Evolutionary conservation across 2,797 vertebrate species (phyloP).

Genomic region (Rhinophrynus dorsalis): DNA sequence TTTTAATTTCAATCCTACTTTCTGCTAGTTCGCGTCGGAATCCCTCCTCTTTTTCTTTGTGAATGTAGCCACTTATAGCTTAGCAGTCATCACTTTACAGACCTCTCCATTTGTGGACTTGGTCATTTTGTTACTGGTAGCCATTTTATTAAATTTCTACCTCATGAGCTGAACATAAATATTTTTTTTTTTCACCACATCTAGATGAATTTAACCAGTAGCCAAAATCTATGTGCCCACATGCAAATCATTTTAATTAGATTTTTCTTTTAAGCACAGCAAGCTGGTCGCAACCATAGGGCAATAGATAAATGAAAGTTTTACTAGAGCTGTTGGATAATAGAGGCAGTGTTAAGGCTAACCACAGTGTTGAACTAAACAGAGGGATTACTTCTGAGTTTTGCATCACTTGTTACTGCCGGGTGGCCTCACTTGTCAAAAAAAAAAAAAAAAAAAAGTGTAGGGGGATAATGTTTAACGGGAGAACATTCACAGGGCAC

Average conservation of each 20-base stretch:
- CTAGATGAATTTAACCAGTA: slow-evolving; percentile 73
- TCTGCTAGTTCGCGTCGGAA: no score
- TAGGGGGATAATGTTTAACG: slow-evolving; percentile 80
- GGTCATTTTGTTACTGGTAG: background rate
- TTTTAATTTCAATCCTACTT: no score
- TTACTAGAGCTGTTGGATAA: slow-evolving; percentile 98
- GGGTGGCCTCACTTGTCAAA: slow-evolving; percentile 97
- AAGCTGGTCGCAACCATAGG: slow-evolving; percentile 83
- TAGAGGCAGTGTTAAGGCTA: slow-evolving; percentile 97
- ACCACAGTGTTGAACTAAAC: slow-evolving; percentile 90
- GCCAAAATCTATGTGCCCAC: slow-evolving; percentile 81
- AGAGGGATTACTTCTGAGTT: slow-evolving; percentile 94
- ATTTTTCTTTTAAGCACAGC: slow-evolving; percentile 78
- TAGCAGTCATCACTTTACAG: no score
- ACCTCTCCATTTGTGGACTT: background rate
- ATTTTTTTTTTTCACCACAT: slow-evolving; percentile 53
- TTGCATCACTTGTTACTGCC: slow-evolving; percentile 99
- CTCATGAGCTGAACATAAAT: background rate
- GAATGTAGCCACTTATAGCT: no score
- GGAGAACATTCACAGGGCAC: slow-evolving; percentile 89
- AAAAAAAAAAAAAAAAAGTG: slow-evolving; percentile 65
- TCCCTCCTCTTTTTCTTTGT: no score
- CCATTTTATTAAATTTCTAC: background rate
- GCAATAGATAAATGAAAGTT: slow-evolving; percentile 97
- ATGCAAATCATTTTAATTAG: slow-evolving; percentile 90